phyloP scores from a whole-genome alignment of 2,113 vertebrate genomes.

The Thomomys bottae region DNA sequence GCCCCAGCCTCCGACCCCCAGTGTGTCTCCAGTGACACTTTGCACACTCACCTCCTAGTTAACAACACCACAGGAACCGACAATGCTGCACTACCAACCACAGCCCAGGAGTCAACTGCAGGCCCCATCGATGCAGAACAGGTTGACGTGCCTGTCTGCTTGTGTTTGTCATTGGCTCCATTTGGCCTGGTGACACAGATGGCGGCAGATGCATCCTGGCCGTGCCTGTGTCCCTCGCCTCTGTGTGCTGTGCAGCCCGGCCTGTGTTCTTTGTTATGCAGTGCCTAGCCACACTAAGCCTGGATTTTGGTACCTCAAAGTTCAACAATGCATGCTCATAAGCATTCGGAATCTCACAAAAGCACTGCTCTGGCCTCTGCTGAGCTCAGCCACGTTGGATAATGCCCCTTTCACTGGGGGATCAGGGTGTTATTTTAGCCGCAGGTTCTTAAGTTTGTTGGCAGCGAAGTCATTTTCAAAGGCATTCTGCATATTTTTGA shows the following conservation, averaged over 20 bases:
- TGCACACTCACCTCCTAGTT: background rate
- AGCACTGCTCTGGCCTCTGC: slow-evolving; percentile 55
- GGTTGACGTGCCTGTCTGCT: rapidly evolving
- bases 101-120: slow-evolving; percentile 36
- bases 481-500: background rate
- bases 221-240: background rate
- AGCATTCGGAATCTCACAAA: background rate
- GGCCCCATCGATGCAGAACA: background rate
- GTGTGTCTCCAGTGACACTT: rapidly evolving
- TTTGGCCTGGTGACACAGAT: background rate
- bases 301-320: slow-evolving; percentile 66
- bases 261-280: slow-evolving; percentile 54
- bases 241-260: background rate
- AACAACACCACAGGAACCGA: background rate
- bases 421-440: background rate
- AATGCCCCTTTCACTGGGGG: slow-evolving; percentile 36
- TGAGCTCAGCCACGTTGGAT: slow-evolving; percentile 13
- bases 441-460: background rate
- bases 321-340: background rate
- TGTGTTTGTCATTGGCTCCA: background rate
- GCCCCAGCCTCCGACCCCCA: no score
- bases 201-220: background rate
- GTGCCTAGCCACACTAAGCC: slow-evolving; percentile 11
- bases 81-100: background rate
- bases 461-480: background rate